These are phyloP conservation scores for Pseudeuparius sepicola DNA, from an alignment of 2,888 invertebrate genomes.

Conservation along the genomic window DNA sequence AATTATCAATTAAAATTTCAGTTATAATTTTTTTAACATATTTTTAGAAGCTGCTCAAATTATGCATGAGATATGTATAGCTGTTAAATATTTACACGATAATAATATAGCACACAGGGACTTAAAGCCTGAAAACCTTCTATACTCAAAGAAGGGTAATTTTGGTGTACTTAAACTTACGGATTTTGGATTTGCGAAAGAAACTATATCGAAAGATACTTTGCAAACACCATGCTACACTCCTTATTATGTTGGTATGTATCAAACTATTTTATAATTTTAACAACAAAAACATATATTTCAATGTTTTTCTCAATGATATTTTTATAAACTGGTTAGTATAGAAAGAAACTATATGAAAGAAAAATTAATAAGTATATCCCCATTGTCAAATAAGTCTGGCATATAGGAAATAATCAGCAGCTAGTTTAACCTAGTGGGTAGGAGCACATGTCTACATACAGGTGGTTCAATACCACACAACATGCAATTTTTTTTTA, in stretches of 20 bases:
- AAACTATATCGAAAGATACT: constrained; percentile 74
- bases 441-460: too few relatives aligned
- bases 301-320: neutral
- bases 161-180: constrained; percentile 88
- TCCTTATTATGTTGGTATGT: constrained; percentile 90
- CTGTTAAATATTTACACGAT: constrained; percentile 87
- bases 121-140: constrained; percentile 93
- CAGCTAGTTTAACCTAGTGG: too few relatives aligned
- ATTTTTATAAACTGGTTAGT: too few relatives aligned
- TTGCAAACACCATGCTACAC: constrained; percentile 98
- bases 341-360: too few relatives aligned
- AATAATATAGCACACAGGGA: constrained; percentile 95
- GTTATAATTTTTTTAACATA: constrained; percentile 10
- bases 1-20: neutral
- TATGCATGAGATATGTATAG: constrained; percentile 93
- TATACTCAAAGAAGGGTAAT: constrained; percentile 69
- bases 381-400: too few relatives aligned
- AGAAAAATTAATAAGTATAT: too few relatives aligned
- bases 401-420: too few relatives aligned
- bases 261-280: constrained; percentile 1
- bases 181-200: constrained; percentile 99
- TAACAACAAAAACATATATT: too few relatives aligned
- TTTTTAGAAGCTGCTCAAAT: constrained; percentile 79
- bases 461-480: too few relatives aligned
- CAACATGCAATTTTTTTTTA: too few relatives aligned